Evolutionary conservation across 2,888 invertebrate species (phyloP).

Genomic region (Sicus ferrugineus): DNA sequence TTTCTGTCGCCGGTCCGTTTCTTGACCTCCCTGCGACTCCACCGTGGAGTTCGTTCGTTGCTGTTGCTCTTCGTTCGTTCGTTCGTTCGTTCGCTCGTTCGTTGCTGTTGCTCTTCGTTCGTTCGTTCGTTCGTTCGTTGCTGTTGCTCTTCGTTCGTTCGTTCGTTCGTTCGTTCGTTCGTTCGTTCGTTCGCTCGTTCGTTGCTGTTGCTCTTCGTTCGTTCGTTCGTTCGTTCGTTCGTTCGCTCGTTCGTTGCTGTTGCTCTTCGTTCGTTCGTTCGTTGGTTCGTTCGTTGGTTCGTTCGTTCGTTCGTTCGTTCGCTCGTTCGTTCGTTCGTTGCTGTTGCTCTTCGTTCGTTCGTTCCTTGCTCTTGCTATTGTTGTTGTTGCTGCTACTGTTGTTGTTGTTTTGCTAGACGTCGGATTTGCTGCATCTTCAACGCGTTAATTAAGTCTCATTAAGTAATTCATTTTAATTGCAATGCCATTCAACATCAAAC

Average conservation of each 20-base stretch:
- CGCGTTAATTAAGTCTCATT: constrained; percentile 23
- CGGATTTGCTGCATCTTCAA: not conserved
- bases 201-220: not conserved
- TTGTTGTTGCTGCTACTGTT: not conserved
- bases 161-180: not conserved
- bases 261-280: not conserved
- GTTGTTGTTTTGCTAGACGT: not conserved
- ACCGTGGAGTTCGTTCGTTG: no score
- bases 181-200: not conserved
- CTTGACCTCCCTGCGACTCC: not conserved
- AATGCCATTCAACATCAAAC: constrained; percentile 7
- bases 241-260: not conserved
- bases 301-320: not conserved
- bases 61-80: no score
- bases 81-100: not conserved
- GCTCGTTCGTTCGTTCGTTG: not conserved
- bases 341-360: no score
- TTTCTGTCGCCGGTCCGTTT: not conserved
- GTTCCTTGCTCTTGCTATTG: not conserved
- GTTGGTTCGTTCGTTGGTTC: not conserved
- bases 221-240: not conserved
- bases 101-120: not conserved
- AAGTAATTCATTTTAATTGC: constrained; percentile 29
- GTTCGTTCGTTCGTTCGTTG: not conserved
- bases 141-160: no score